Evolutionary conservation across 1,140 invertebrate genomes (phyloP).

Genomic region (Meloidogyne chitwoodi): DNA sequence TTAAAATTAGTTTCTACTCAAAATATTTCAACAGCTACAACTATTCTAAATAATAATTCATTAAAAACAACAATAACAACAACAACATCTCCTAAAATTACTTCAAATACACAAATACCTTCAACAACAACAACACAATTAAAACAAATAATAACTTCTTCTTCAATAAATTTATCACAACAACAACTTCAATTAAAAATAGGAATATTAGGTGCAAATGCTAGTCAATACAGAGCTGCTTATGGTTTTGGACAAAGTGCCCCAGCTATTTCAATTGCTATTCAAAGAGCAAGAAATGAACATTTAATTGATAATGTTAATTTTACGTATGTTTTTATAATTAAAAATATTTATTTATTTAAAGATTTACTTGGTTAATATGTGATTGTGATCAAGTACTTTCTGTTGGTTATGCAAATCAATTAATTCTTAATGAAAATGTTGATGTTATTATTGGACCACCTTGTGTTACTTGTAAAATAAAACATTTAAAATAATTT

Average conservation of each 20-base stretch:
- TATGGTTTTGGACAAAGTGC: constrained; percentile 40
- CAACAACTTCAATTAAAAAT: constrained; percentile 17
- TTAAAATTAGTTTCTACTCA: not conserved
- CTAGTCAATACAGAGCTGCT: constrained; percentile 6
- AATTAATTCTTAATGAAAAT: not conserved
- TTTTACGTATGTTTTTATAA: constrained; percentile 5
- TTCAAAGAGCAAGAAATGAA: not conserved
- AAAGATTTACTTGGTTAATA: constrained; percentile 18
- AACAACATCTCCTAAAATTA: too few species aligned
- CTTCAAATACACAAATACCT: not conserved
- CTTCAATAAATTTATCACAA: not conserved
- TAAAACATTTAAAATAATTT: constrained; percentile 6
- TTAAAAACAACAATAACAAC: not conserved
- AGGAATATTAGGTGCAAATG: constrained; percentile 37
- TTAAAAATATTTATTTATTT: constrained; percentile 25
- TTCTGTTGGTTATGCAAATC: constrained; percentile 5
- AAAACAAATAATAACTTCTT: too few species aligned
- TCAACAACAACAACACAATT: too few species aligned
- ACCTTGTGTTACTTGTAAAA: constrained; percentile 11
- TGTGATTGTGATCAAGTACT: not conserved
- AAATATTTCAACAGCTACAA: not conserved
- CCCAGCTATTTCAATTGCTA: constrained; percentile 24
- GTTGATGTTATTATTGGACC: constrained; percentile 6
- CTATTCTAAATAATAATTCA: not conserved
- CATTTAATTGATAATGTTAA: constrained; percentile 29